Evolutionary conservation across 2,888 invertebrate genomes (phyloP), one percentile per base, ranked within the genome.

Genomic region (Chaetoderma sp.): DNA sequence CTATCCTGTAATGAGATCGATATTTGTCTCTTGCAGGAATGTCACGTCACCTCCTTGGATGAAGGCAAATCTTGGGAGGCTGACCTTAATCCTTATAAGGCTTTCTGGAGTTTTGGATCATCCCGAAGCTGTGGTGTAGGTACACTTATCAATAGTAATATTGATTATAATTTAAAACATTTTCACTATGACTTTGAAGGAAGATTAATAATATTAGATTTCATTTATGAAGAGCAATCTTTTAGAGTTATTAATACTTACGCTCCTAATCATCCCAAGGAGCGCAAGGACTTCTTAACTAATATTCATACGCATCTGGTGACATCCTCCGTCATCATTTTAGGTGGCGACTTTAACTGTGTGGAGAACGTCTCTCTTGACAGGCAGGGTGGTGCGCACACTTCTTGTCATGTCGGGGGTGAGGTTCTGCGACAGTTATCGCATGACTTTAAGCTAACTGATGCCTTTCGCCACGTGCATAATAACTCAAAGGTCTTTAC

Each of bases 331-430:
- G 13, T 16, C n/a, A 4, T 60, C 16, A 32, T 60, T 30, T 16
- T 60, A 3, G 60, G 44, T 23, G 60, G 60, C 8, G 60, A 60
- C 44, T 60, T 49, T 23, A 60, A 60, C 25, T 60, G 60, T 30
- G 49, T 60, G 2, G 4, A 23, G 3, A 21, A 47, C 44, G 13
- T 32, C 10, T 16, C 16, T 6, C 18, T 60, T 6, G 60, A 60
- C 32, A 49, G 49, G 36, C n/a, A 18, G 6, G 60, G 60, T 25
- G 60, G 60, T 1, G 49, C 28, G 16, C 49, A 30, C 13, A 4
- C 8, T 32, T 5, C 32, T 13, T 47, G 60, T n/a, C 33, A 33
- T n/a, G 23, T 49, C 4, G 60, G 60, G 16, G 28, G 49, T 4
- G 33, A 33, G 21, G 28, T 32, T 16, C 47, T 60, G 1, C n/a